These are phyloP conservation scores for Setipinna tenuifilis DNA, from an alignment of 2,797 vertebrate species.

Conservation along the genomic window DNA sequence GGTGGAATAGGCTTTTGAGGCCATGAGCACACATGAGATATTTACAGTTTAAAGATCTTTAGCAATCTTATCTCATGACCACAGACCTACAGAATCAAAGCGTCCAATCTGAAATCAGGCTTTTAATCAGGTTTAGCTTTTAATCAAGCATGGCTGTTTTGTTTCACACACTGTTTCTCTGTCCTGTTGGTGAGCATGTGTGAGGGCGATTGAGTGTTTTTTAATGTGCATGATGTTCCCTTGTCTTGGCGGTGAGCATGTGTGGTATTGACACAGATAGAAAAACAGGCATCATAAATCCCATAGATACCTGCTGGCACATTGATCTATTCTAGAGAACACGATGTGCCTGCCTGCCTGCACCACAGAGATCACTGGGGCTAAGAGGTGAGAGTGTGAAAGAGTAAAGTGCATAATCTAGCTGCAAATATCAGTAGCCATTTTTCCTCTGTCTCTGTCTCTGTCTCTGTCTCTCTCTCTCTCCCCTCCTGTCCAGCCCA, in stretches of 20 bases:
- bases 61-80: background rate
- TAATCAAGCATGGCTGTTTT: background rate
- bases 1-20: too few relatives aligned
- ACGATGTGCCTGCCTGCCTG: background rate
- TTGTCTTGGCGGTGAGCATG: background rate
- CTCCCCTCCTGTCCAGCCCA: background rate
- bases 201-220: background rate
- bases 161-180: too few relatives aligned
- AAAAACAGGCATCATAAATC: background rate
- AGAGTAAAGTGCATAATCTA: constrained; percentile 8
- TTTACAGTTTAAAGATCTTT: too few relatives aligned
- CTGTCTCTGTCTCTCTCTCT: background rate
- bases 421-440: background rate
- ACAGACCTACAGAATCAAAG: background rate
- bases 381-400: background rate
- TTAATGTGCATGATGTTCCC: background rate
- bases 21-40: too few relatives aligned
- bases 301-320: constrained; percentile 8
- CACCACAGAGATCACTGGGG: background rate
- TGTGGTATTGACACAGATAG: background rate
- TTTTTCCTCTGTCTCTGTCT: background rate
- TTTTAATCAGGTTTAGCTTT: background rate
- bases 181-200: too few relatives aligned
- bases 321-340: background rate
- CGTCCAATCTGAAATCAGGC: background rate